Percentiles rank a stretch among this genome's conserved stretches.
These are phyloP conservation scores for Chalcis sispes DNA, from an alignment of 2,888 invertebrate genomes.

Conservation along the genomic window DNA sequence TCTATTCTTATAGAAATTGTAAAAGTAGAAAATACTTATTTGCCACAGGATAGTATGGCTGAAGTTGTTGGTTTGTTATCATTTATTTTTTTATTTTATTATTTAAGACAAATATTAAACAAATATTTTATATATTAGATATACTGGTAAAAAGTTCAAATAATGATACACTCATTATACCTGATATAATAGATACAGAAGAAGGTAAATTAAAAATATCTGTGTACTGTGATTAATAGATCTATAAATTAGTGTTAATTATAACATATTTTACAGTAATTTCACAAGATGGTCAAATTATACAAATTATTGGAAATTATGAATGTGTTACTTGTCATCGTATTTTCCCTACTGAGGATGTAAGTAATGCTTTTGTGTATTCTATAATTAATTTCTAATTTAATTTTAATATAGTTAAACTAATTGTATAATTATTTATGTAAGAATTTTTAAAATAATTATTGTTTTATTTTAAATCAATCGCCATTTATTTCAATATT, in stretches of 20 bases:
- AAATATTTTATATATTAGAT: constrained; percentile 31
- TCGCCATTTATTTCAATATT: too few species aligned
- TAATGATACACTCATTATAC: constrained; percentile 52
- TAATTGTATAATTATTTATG: neutral
- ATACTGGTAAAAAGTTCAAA: constrained; percentile 33
- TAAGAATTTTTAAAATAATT: neutral
- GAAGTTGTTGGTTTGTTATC: constrained; percentile 53
- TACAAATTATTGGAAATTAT: constrained; percentile 70
- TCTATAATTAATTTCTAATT: constrained; percentile 1
- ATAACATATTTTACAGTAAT: constrained; percentile 60
- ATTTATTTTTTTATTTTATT: constrained; percentile 30
- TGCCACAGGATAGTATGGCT: constrained; percentile 55
- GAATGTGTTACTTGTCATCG: constrained; percentile 73
- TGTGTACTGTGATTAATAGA: neutral
- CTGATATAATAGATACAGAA: constrained; percentile 54
- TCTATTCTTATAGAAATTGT: constrained; percentile 61
- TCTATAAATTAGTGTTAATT: neutral
- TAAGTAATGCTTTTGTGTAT: constrained; percentile 59
- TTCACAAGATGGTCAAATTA: constrained; percentile 66
- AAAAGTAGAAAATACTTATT: constrained; percentile 61
- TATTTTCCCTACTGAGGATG: constrained; percentile 69
- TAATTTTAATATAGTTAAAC: neutral
- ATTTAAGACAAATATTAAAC: neutral
- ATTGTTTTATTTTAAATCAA: too few species aligned
- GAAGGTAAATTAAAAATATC: constrained; percentile 40